Conservation (phyloP, 2,888 invertebrate genomes). For the Eristalinus sepulchralis region DNA sequence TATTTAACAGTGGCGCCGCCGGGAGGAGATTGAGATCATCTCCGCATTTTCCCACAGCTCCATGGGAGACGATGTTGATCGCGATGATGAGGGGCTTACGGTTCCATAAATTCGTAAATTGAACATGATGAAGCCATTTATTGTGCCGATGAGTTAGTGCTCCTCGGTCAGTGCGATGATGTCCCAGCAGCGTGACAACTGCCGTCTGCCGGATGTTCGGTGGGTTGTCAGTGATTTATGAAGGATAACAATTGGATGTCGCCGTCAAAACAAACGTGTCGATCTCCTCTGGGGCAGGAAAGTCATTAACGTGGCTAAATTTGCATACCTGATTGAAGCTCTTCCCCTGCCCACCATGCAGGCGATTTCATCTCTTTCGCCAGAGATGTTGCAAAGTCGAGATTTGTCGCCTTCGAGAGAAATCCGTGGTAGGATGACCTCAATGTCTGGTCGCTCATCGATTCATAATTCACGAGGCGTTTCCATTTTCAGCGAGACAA, state of each 20-base stretch:
- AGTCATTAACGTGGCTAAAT: neutral
- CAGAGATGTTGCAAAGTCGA: neutral
- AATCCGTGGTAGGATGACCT: neutral
- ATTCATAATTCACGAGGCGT: neutral
- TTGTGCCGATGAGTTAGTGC: neutral
- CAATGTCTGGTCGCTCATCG: neutral
- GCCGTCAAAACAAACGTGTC: neutral
- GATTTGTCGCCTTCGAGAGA: neutral
- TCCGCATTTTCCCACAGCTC: constrained; percentile 17
- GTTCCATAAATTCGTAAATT: neutral
- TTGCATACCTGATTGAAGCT: constrained; percentile 31
- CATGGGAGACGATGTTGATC: neutral
- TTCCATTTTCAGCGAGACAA: neutral
- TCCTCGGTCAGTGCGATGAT: neutral
- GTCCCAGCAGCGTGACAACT: neutral
- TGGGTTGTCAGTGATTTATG: neutral
- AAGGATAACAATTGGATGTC: neutral
- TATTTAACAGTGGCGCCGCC: constrained; percentile 51
- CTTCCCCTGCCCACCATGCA: neutral
- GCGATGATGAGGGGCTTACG: neutral
- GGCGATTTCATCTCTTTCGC: neutral
- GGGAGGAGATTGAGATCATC: constrained; percentile 30
- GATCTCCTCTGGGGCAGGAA: neutral
- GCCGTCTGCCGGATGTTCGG: neutral
- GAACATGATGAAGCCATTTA: neutral